phyloP scores from a whole-genome alignment of 2,113 vertebrate species.

The Cyphomyrus plagiostoma region DNA sequence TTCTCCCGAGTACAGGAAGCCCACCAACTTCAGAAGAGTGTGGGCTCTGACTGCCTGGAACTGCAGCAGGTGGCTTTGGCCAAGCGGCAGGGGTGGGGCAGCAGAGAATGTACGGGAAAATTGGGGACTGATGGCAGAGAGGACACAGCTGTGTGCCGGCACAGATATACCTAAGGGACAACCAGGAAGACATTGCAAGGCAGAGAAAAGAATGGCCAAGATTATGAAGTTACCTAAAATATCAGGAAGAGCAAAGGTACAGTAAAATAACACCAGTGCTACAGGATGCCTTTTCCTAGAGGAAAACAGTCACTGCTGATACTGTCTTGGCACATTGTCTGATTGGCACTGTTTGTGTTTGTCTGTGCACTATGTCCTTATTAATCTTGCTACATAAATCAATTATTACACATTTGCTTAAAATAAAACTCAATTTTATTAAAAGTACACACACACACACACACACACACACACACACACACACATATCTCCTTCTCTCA shows the following conservation, averaged over 20 bases:
- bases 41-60: slow-evolving; percentile 60
- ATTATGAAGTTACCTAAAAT: background rate
- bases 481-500: no score
- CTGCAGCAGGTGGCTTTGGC: slow-evolving; percentile 62
- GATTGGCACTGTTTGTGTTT: background rate
- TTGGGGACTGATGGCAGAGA: slow-evolving; percentile 76
- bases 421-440: background rate
- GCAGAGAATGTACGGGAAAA: slow-evolving; percentile 66
- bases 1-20: slow-evolving; percentile 75
- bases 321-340: background rate
- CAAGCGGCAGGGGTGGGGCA: slow-evolving; percentile 23
- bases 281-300: background rate
- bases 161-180: slow-evolving; percentile 63
- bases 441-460: background rate
- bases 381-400: background rate
- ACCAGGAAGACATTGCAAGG: background rate
- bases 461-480: background rate
- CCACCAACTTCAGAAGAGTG: slow-evolving; percentile 68
- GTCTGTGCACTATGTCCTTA: background rate
- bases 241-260: background rate
- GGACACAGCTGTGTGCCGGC: slow-evolving; percentile 74
- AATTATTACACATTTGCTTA: background rate
- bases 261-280: background rate
- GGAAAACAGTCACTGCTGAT: background rate
- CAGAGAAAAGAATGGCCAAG: background rate